phyloP scores from a whole-genome alignment of 1,140 invertebrate species.

The Zaprionus inermis region DNA sequence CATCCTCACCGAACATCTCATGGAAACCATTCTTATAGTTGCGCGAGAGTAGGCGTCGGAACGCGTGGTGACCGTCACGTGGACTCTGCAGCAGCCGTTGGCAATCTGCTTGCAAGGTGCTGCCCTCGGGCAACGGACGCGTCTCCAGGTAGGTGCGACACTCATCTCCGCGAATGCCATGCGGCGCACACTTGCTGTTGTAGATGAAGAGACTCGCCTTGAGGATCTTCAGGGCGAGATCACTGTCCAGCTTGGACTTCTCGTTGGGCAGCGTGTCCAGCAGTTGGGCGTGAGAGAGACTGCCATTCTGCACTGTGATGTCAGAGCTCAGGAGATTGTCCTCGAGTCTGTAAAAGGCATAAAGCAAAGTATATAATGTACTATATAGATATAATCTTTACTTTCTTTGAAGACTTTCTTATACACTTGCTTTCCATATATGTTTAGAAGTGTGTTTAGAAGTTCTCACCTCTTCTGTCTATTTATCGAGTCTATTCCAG shows the following conservation, averaged over 20 bases:
- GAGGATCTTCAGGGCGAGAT: constrained; percentile 70
- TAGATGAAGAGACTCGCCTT: constrained; percentile 69
- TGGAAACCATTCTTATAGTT: constrained; percentile 76
- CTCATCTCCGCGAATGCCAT: constrained; percentile 46
- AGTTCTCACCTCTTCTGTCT: constrained; percentile 59
- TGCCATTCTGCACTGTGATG: constrained; percentile 72
- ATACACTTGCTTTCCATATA: too few species aligned
- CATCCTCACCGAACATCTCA: constrained; percentile 56
- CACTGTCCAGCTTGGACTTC: constrained; percentile 59
- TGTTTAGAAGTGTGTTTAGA: too few species aligned
- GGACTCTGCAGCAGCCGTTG: constrained; percentile 33
- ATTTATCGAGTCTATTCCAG: constrained; percentile 64
- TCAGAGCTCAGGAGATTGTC: constrained; percentile 59
- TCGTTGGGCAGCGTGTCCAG: constrained; percentile 71
- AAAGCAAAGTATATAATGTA: not conserved
- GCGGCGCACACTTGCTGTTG: constrained; percentile 63
- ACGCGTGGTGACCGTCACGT: constrained; percentile 61
- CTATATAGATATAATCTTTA: too few species aligned
- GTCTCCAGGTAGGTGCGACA: constrained; percentile 56
- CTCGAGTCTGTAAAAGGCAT: constrained; percentile 56
- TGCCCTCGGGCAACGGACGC: constrained; percentile 55
- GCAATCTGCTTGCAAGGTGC: constrained; percentile 51
- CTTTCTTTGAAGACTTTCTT: too few species aligned
- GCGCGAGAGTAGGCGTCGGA: constrained; percentile 63
- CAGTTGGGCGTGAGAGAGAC: constrained; percentile 67